A percentile compares a stretch with the other conserved stretches of the same genome.
phyloP scores from a whole-genome alignment of 2,888 invertebrate genomes.

The Trichopria drosophilae region DNA sequence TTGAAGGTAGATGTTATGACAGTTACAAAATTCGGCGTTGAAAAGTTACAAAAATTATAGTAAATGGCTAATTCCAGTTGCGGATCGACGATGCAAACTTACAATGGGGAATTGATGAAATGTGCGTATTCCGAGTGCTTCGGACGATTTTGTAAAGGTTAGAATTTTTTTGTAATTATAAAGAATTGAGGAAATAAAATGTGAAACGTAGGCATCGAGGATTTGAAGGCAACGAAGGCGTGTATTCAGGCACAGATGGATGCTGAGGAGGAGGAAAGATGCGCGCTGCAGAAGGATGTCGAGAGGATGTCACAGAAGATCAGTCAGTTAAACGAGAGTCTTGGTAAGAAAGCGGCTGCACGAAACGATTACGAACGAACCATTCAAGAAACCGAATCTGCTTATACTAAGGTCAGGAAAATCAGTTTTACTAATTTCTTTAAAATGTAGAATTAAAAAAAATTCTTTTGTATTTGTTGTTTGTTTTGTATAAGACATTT shows the following conservation, averaged over 20 bases:
- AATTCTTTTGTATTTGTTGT: no score
- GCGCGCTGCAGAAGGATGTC: conserved; percentile 40
- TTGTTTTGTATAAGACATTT: no score
- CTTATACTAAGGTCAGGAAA: conserved; percentile 45
- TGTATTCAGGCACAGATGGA: conserved; percentile 41
- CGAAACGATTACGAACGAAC: conserved; percentile 43
- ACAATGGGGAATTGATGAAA: conserved; percentile 43
- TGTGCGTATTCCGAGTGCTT: conserved; percentile 35
- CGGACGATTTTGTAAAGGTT: neutral
- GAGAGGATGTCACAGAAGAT: conserved; percentile 41
- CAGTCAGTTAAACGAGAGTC: conserved; percentile 40
- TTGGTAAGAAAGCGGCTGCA: conserved; percentile 39
- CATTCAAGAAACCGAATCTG: conserved; percentile 44
- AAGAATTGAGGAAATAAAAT: neutral
- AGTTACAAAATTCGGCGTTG: no score
- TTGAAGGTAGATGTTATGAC: no score
- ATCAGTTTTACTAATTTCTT: no score
- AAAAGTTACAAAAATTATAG: neutral
- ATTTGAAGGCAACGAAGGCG: conserved; percentile 38
- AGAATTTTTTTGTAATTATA: neutral
- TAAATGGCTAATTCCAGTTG: conserved; percentile 21
- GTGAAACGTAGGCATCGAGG: conserved; percentile 40
- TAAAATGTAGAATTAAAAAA: no score
- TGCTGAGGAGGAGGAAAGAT: conserved; percentile 39
- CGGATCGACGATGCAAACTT: conserved; percentile 40